Conservation (phyloP, 2,797 vertebrate species). For the Threskiornis aethiopicus region DNA sequence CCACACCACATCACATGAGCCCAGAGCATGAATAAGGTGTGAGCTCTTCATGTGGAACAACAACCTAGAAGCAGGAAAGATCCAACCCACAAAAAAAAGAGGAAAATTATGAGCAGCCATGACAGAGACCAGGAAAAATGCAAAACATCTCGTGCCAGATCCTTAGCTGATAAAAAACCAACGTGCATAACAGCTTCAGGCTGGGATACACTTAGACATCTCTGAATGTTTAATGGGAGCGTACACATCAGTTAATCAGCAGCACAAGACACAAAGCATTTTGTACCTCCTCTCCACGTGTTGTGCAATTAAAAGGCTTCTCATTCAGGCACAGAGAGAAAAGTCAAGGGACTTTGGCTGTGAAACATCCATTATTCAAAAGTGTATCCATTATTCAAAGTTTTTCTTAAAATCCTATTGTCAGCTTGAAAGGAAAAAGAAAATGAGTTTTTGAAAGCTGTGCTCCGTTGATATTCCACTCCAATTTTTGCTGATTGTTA, state of each 20-base stretch:
- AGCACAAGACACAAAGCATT: conserved; percentile 28
- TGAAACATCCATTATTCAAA: conserved; percentile 66
- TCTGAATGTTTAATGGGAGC: conserved; percentile 60
- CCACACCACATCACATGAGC: background rate
- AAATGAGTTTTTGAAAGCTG: conserved; percentile 56
- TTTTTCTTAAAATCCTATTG: conserved; percentile 59
- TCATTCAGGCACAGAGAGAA: conserved; percentile 47
- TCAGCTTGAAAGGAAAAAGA: conserved; percentile 56
- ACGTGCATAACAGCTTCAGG: background rate
- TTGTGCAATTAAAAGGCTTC: conserved; percentile 61
- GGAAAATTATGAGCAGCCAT: background rate
- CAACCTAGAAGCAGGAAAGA: background rate
- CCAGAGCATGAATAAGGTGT: background rate
- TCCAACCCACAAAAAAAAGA: background rate
- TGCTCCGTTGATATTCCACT: conserved; percentile 11
- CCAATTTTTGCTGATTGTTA: conserved; percentile 35
- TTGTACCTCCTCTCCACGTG: conserved; percentile 35
- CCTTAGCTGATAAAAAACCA: conserved; percentile 7
- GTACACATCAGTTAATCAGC: conserved; percentile 24
- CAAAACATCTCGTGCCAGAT: background rate
- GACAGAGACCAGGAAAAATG: background rate
- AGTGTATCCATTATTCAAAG: conserved; percentile 66
- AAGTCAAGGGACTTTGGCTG: conserved; percentile 49
- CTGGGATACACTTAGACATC: conserved; percentile 6
- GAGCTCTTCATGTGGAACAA: background rate